Evolutionary conservation across 2,888 invertebrate species (phyloP).

Genomic region (Stegophylla sp.): DNA sequence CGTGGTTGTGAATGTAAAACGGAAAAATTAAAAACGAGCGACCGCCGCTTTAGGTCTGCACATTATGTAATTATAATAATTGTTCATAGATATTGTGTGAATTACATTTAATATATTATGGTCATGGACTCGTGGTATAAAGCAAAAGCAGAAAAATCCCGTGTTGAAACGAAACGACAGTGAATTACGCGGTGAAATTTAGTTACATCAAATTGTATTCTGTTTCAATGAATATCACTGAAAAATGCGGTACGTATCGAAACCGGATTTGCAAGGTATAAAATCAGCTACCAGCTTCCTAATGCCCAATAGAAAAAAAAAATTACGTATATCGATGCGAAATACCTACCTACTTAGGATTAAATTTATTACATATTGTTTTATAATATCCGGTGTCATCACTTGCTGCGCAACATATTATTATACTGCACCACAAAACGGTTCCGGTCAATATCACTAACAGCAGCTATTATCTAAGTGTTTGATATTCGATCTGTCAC

Average conservation of each 20-base stretch:
- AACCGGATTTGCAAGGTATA: conserved; percentile 35
- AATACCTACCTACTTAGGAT: background rate
- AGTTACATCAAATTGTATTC: background rate
- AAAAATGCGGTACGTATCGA: background rate
- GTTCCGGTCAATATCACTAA: background rate
- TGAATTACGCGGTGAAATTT: conserved; percentile 26
- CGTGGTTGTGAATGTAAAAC: too few species aligned
- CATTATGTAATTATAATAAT: too few species aligned
- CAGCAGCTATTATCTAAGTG: background rate
- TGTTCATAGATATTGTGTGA: too few species aligned
- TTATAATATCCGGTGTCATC: conserved; percentile 8
- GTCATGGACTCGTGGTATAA: too few species aligned
- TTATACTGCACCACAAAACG: background rate
- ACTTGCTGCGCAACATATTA: background rate
- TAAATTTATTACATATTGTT: conserved; percentile 20
- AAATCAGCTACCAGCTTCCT: conserved; percentile 22
- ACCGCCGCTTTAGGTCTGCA: too few species aligned
- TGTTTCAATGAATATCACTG: conserved; percentile 15
- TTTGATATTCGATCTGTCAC: background rate
- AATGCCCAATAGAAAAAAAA: background rate
- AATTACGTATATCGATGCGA: background rate
- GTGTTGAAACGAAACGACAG: background rate
- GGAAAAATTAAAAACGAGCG: too few species aligned
- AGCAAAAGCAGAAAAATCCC: too few species aligned
- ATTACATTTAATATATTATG: too few species aligned